phyloP scores from a whole-genome alignment of 2,113 vertebrate species.

The Nothoprocta perdicaria region DNA sequence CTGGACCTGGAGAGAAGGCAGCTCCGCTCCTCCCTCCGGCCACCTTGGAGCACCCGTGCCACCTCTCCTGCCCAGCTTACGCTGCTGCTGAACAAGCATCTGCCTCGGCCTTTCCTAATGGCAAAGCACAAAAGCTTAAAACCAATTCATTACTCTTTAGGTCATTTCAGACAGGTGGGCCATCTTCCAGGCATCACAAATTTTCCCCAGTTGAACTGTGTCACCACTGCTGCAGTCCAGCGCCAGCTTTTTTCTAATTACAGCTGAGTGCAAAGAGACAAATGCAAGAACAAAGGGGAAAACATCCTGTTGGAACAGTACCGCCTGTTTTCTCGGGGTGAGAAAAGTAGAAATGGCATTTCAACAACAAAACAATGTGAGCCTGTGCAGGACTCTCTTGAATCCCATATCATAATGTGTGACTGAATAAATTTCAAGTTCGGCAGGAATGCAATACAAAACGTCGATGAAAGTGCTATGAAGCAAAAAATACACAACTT shows the following conservation, averaged over 20 bases:
- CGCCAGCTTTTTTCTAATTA: slow-evolving; percentile 6
- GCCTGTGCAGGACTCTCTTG: not conserved
- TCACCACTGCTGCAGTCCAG: slow-evolving; percentile 1
- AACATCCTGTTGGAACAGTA: slow-evolving; percentile 62
- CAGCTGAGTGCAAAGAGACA: slow-evolving; percentile 7
- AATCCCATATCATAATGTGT: not conserved
- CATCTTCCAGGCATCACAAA: slow-evolving; percentile 39
- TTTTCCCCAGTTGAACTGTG: slow-evolving; percentile 24
- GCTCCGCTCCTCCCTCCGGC: not conserved
- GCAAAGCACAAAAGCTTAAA: not conserved
- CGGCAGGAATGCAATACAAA: not conserved
- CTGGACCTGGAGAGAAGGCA: not conserved
- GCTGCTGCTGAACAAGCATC: not conserved
- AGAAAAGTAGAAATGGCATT: slow-evolving; percentile 20
- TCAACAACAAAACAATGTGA: slow-evolving; percentile 31
- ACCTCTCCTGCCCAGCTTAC: accelerated
- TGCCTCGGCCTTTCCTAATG: not conserved
- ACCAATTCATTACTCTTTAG: slow-evolving; percentile 13
- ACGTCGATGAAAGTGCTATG: not conserved
- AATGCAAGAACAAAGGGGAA: slow-evolving; percentile 43
- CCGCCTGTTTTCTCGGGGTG: slow-evolving; percentile 25
- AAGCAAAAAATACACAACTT: slow-evolving; percentile 15
- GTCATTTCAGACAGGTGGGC: slow-evolving; percentile 37
- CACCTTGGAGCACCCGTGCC: not conserved
- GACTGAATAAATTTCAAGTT: slow-evolving; percentile 5